A percentile compares a stretch with the other conserved stretches of the same genome.
phyloP scores from a whole-genome alignment of 1,140 invertebrate species.

The Drosophila parabipectinata region DNA sequence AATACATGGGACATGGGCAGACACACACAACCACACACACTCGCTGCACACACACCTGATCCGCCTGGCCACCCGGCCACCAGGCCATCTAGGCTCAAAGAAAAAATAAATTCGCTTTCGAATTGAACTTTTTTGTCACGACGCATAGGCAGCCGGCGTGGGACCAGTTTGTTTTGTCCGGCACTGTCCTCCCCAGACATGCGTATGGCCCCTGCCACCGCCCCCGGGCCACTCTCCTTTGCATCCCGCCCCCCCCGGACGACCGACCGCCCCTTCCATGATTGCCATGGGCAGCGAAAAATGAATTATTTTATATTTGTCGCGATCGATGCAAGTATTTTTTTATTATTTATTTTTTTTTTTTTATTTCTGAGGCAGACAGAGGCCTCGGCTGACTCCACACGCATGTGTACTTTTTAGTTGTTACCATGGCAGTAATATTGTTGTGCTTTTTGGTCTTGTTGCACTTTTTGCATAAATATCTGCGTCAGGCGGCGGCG shows the following conservation, averaged over 20 bases:
- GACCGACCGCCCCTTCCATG: conserved; percentile 10
- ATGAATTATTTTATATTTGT: conserved; percentile 82
- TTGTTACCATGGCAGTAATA: conserved; percentile 39
- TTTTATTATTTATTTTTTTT: conserved; percentile 2
- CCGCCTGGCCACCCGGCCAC: conserved; percentile 55
- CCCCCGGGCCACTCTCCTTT: background rate
- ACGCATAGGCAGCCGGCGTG: conserved; percentile 19
- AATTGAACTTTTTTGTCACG: conserved; percentile 80
- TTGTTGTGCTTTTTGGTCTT: conserved; percentile 23
- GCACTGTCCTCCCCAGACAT: conserved; percentile 58
- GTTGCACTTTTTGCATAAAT: conserved; percentile 77
- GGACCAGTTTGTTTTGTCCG: conserved; percentile 47
- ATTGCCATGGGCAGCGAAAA: conserved; percentile 78
- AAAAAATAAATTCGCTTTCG: conserved; percentile 66
- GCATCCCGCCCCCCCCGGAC: background rate
- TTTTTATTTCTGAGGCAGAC: background rate
- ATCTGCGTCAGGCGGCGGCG: conserved; percentile 69
- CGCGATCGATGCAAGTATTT: conserved; percentile 57
- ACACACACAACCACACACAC: conserved; percentile 45
- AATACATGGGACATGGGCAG: conserved; percentile 25
- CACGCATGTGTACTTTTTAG: conserved; percentile 77
- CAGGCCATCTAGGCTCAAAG: conserved; percentile 32
- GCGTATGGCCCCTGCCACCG: conserved; percentile 14
- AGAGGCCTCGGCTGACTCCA: conserved; percentile 12
- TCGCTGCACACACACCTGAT: conserved; percentile 61